Base-by-base conservation (phyloP, 1,140 invertebrate species). In the Apis cerana region DNA sequence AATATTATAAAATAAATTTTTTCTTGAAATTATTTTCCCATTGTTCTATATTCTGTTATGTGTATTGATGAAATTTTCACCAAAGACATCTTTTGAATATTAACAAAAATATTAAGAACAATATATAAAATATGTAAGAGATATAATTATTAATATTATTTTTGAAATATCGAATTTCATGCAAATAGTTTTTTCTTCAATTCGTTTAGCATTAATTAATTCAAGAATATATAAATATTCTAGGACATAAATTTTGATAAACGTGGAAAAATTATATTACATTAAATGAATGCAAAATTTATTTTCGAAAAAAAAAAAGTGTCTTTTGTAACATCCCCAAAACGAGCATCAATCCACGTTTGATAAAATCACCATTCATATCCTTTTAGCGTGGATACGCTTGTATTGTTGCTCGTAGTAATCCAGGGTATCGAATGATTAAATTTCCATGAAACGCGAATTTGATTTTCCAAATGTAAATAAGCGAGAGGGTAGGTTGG, bases 1-100 rank as follows among this genome's bases (percentile, higher is more conserved):
- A 82, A 69, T 82, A 82, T 69, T 64, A 27, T 59, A 23, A 59
- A 68, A 17, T 76, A 59, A 50, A 75, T 82, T 82, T 82, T 33
- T 76, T 75, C 78, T 50, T 48, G 59, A 67, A 75, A 67, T 68
- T 54, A 21, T 59, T 8, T 23, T 12, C 7, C 17, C 17, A 21
- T 4, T 11, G 11, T 19, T 27, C 9, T 12, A 17, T 23, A 23
- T 10, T 52, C 21, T 59, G 27, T 10, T 50, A 43, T 59, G 10
- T 21, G 64, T 76, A 82, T 68, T 76, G 76, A 82, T 76, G 76
- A 76, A 76, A 64, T 61, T 81, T 19, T 23, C 23, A 23, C 33
- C 69, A 56, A n/a, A 21, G 13, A 17, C 17, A 54, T 10, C 1
- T 8, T 13, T 58, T 67, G 10, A 50, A 48, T 27, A 17, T 48